Conservation (phyloP, 2,888 invertebrate genomes). For the Maniola hyperantus region DNA sequence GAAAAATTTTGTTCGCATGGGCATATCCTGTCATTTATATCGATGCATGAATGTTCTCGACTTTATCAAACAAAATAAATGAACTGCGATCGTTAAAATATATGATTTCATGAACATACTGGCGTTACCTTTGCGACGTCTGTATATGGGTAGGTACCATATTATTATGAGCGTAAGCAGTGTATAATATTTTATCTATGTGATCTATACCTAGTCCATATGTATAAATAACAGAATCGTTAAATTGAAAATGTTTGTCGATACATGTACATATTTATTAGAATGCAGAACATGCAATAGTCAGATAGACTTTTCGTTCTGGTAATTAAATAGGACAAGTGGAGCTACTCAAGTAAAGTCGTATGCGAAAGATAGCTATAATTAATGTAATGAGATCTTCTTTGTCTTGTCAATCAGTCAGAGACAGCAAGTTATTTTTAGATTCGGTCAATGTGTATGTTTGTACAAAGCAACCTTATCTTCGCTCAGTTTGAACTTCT, state of each 20-base stretch:
- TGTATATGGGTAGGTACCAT: background rate
- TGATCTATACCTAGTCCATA: too few relatives aligned
- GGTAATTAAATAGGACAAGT: background rate
- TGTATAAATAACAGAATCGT: too few relatives aligned
- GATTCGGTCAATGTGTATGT: background rate
- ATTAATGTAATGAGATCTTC: slow-evolving; percentile 2
- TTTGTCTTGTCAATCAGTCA: slow-evolving; percentile 1
- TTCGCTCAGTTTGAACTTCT: too few relatives aligned
- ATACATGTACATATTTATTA: background rate
- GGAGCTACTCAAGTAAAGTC: background rate
- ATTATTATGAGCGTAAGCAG: background rate
- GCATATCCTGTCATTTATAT: too few relatives aligned
- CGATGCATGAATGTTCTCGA: too few relatives aligned
- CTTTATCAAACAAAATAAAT: too few relatives aligned
- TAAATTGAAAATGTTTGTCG: background rate
- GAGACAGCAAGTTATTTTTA: background rate
- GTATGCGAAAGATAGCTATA: background rate
- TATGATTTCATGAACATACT: slow-evolving; percentile 1
- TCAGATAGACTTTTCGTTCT: background rate
- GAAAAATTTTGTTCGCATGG: too few relatives aligned
- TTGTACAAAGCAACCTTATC: too few relatives aligned
- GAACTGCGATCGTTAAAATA: background rate
- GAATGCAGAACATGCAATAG: background rate
- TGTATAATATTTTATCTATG: background rate
- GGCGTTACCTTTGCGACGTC: background rate